Evolutionary conservation across 1,140 invertebrate species (phyloP), one percentile per base, ranked within the genome.

Genomic region (Musca vetustissima): DNA sequence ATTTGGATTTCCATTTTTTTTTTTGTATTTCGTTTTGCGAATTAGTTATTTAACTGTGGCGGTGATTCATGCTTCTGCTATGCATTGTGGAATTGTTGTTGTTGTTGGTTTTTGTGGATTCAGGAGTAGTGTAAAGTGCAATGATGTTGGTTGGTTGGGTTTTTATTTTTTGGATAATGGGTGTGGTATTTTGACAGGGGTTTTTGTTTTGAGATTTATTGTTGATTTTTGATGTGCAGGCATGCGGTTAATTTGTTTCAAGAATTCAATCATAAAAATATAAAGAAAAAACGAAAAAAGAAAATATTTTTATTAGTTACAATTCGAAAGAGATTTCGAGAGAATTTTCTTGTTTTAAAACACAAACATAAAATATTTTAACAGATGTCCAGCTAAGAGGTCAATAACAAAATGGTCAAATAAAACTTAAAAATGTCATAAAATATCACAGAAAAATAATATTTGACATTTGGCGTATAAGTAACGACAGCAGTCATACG

Each of bases 1-100:
- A 2, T 13, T 43, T 28, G 28, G 28, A 8, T 28, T 28, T 28
- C 28, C 28, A 28, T 28, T 28, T 28, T 28, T 8, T n/a, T 32
- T 32, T 3, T 32, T 32, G 28, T 32, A 32, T 32, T n/a, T 9
- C 28, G 9, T 32, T 32, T 32, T 32, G 28, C 28, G 28, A 4
- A 32, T 32, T 32, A 32, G 9, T 32, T 32, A 32, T 32, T 32
- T 32, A 32, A 32, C 28, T 64, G 24, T 50, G 25, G 49, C 25
- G 11, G 36, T 32, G 25, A 21, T 68, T 68, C 77, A 77, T 79
- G 77, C 59, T 69, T 69, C 59, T 25, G 49, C 50, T 69, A 28
- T 67, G 8, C 36, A 53, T 15, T 55, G 69, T 68, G 67, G 36
- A 19, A 61, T 69, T 32, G 15, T 59, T 32, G 55, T 28, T 59